Evolutionary conservation across 2,888 invertebrate species (phyloP).

Genomic region (Antheraea yamamai): DNA sequence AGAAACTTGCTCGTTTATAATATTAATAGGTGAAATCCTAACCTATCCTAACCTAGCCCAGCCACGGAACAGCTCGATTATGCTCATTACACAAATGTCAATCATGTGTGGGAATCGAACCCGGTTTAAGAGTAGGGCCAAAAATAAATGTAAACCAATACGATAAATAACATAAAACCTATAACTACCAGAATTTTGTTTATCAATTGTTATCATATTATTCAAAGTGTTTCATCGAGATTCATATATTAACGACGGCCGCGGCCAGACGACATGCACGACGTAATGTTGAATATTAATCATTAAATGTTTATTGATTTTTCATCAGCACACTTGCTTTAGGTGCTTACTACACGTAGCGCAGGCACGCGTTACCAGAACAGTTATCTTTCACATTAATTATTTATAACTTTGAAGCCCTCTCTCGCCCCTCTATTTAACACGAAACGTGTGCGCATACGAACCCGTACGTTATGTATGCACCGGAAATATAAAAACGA

Average conservation of each 20-base stretch:
- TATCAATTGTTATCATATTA: conserved; percentile 25
- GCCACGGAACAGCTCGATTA: too few species aligned
- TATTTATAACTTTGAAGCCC: conserved; percentile 54
- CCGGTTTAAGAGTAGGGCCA: background rate
- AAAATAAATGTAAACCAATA: background rate
- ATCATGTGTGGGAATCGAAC: too few species aligned
- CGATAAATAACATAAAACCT: background rate
- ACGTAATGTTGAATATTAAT: conserved; percentile 30
- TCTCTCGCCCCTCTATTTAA: conserved; percentile 26
- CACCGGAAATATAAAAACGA: conserved; percentile 55
- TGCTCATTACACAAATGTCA: too few species aligned
- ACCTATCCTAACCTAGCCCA: too few species aligned
- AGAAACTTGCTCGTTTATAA: too few species aligned
- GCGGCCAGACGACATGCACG: conserved; percentile 14
- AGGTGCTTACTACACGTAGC: conserved; percentile 41
- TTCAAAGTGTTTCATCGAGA: background rate
- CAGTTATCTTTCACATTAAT: conserved; percentile 64
- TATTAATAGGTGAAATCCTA: too few species aligned
- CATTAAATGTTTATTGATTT: conserved; percentile 26
- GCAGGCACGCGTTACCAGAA: conserved; percentile 50
- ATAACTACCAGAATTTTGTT: conserved; percentile 12
- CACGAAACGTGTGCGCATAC: conserved; percentile 50
- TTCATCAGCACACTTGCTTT: conserved; percentile 35
- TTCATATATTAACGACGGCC: conserved; percentile 7
- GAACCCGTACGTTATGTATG: conserved; percentile 42